phyloP scores from a whole-genome alignment of 2,797 vertebrate genomes.

The Acanthiza pusilla region DNA sequence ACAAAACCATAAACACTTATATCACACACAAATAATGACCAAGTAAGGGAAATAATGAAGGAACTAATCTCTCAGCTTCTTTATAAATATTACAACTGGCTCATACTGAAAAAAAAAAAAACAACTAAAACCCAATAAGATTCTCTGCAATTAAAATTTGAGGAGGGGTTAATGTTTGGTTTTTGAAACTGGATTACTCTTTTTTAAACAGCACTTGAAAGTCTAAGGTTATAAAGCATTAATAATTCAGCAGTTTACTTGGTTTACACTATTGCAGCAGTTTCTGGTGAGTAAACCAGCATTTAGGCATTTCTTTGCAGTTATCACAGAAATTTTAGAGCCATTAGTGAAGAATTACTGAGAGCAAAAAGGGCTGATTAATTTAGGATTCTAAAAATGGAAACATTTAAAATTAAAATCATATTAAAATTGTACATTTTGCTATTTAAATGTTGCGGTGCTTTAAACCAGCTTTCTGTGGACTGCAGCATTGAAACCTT shows the following conservation, averaged over 20 bases:
- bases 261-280: conserved; percentile 1
- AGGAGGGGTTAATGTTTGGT: not conserved
- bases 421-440: not conserved
- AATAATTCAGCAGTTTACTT: not conserved
- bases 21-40: not conserved
- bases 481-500: not conserved
- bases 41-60: not conserved
- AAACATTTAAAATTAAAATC: not conserved
- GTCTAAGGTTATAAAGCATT: not conserved
- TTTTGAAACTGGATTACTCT: not conserved
- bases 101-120: not conserved
- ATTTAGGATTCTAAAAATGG: not conserved
- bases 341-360: not conserved
- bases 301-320: conserved; percentile 14
- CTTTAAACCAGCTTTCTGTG: not conserved
- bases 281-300: not conserved
- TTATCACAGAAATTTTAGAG: not conserved
- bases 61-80: not conserved
- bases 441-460: not conserved
- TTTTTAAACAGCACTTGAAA: not conserved
- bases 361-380: not conserved
- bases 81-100: not conserved
- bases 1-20: not conserved
- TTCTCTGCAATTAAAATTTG: not conserved
- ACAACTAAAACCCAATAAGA: not conserved